Conservation (phyloP, 2,888 invertebrate genomes). For the Ametastegia equiseti region DNA sequence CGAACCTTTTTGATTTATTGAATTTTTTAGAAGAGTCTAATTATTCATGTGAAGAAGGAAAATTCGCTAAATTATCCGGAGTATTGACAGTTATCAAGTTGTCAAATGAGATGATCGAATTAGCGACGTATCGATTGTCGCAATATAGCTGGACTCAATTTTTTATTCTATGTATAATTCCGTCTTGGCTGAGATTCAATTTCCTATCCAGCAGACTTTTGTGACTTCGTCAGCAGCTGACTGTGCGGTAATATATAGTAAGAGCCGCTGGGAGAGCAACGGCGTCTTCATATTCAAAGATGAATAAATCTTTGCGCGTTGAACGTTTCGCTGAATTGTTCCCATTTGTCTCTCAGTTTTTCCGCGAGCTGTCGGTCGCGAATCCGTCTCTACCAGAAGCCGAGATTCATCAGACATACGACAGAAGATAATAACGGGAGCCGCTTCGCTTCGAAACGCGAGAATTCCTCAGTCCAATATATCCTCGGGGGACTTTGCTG, state of each 20-base stretch:
- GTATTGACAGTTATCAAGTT: too few species aligned
- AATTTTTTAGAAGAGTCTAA: neutral
- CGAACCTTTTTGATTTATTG: conserved; percentile 36
- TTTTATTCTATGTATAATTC: neutral
- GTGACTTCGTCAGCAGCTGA: conserved; percentile 26
- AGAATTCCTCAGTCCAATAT: conserved; percentile 57
- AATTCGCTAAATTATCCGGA: neutral
- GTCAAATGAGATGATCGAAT: too few species aligned
- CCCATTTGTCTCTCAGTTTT: conserved; percentile 37
- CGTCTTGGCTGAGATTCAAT: conserved; percentile 18
- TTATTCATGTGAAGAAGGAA: neutral
- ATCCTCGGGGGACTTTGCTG: conserved; percentile 50
- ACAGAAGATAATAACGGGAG: conserved; percentile 47
- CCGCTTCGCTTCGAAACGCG: conserved; percentile 41
- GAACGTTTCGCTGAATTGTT: conserved; percentile 37
- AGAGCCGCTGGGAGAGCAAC: neutral
- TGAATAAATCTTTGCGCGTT: conserved; percentile 28
- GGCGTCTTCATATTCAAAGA: conserved; percentile 22
- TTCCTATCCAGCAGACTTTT: neutral
- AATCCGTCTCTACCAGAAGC: conserved; percentile 30
- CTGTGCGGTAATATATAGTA: conserved; percentile 5
- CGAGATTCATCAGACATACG: conserved; percentile 28
- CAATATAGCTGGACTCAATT: conserved; percentile 40
- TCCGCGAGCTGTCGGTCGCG: conserved; percentile 11
- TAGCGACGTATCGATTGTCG: neutral